Percentiles rank a stretch among this genome's conserved stretches.
Conservation (phyloP, 1,140 invertebrate species). For the Mactra quadrangularis region DNA sequence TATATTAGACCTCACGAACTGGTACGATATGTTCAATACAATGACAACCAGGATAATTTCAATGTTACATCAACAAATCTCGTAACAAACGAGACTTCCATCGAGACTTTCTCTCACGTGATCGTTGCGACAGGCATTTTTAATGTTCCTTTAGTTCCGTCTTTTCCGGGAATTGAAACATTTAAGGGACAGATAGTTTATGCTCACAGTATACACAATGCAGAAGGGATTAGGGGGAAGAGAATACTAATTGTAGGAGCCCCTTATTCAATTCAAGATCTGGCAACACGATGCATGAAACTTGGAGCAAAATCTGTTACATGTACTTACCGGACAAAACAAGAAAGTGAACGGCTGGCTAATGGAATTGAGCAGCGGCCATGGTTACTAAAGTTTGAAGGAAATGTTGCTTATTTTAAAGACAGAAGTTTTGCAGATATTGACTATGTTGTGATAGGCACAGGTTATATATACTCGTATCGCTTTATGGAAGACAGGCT, state of each 20-base stretch:
- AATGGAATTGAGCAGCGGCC: constrained; percentile 48
- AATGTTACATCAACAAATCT: constrained; percentile 40
- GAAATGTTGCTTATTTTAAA: constrained; percentile 49
- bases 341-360: constrained; percentile 38
- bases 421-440: constrained; percentile 48
- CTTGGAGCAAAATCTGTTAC: constrained; percentile 37
- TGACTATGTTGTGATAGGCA: constrained; percentile 53
- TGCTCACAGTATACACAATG: constrained; percentile 53
- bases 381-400: constrained; percentile 24
- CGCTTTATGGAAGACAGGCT: constrained; percentile 47
- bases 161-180: constrained; percentile 43
- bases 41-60: constrained; percentile 39
- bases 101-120: constrained; percentile 37
- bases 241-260: constrained; percentile 33
- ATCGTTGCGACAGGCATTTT: constrained; percentile 57
- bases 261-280: constrained; percentile 53
- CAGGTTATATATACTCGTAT: constrained; percentile 51
- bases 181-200: constrained; percentile 58
- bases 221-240: constrained; percentile 53
- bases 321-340: constrained; percentile 24
- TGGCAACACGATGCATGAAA: constrained; percentile 45
- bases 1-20: constrained; percentile 29
- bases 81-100: neutral
- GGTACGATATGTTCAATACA: constrained; percentile 42
- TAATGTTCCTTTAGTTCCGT: constrained; percentile 40